These are phyloP conservation scores for Drosophila sordidapex DNA, from an alignment of 2,888 invertebrate genomes.

Conservation along the genomic window DNA sequence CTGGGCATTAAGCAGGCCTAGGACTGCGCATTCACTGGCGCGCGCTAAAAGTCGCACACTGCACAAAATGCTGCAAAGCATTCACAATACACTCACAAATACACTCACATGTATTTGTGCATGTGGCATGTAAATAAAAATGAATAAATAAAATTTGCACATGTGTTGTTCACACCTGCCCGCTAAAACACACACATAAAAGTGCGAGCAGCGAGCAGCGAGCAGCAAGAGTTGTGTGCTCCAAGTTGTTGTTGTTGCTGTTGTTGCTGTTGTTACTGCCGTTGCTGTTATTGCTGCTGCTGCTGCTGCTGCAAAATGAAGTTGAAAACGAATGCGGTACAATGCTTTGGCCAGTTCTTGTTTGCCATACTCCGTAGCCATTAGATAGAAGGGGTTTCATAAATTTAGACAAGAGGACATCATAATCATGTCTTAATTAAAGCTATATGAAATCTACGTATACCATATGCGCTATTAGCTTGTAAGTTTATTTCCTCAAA, in stretches of 20 bases:
- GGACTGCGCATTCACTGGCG: constrained; percentile 78
- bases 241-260: constrained; percentile 20
- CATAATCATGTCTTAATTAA: not conserved
- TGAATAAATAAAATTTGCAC: constrained; percentile 81
- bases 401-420: not conserved
- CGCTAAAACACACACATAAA: constrained; percentile 65
- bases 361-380: constrained; percentile 24
- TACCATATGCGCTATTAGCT: not conserved
- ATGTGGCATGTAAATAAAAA: constrained; percentile 74
- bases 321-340: constrained; percentile 70
- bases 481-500: not conserved
- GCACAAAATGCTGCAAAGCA: constrained; percentile 43
- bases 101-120: constrained; percentile 39
- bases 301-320: constrained; percentile 65
- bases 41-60: constrained; percentile 72
- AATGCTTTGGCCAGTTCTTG: constrained; percentile 54
- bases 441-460: not conserved
- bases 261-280: not conserved
- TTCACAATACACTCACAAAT: constrained; percentile 38
- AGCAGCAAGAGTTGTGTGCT: constrained; percentile 18
- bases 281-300: constrained; percentile 34
- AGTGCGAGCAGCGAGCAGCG: constrained; percentile 49
- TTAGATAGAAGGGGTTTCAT: not conserved
- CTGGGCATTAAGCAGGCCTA: constrained; percentile 53
- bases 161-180: constrained; percentile 77